Evolutionary conservation across 2,888 invertebrate genomes (phyloP).

Genomic region (Drosophila trichaetosa): DNA sequence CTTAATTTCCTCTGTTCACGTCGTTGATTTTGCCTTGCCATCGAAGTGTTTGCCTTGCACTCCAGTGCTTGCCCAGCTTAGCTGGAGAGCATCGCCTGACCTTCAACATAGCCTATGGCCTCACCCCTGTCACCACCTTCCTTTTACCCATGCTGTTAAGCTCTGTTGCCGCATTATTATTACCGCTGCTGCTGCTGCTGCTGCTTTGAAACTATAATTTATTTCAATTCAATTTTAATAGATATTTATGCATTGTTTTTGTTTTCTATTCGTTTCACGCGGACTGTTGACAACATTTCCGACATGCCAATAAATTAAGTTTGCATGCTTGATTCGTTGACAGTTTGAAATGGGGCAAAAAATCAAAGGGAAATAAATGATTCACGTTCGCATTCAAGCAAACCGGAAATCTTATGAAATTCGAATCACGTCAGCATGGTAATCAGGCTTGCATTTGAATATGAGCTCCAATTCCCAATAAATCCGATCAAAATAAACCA

Average conservation of each 20-base stretch:
- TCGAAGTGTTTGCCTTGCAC: slow-evolving; percentile 71
- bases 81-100: slow-evolving; percentile 42
- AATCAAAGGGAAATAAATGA: slow-evolving; percentile 9
- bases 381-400: slow-evolving; percentile 1
- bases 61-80: slow-evolving; percentile 46
- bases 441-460: not conserved
- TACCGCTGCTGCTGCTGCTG: slow-evolving; percentile 3
- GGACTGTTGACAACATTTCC: slow-evolving; percentile 53
- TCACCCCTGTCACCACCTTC: not conserved
- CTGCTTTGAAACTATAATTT: slow-evolving; percentile 61
- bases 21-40: slow-evolving; percentile 61
- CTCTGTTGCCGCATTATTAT: slow-evolving; percentile 34
- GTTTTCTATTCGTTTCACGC: slow-evolving; percentile 43
- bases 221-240: slow-evolving; percentile 74
- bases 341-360: slow-evolving; percentile 12
- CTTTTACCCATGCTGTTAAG: not conserved
- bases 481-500: not conserved
- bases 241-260: slow-evolving; percentile 74
- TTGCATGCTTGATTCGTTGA: slow-evolving; percentile 42
- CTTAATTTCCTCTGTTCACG: slow-evolving; percentile 71
- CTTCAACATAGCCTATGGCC: slow-evolving; percentile 32
- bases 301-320: slow-evolving; percentile 66
- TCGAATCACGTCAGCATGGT: not conserved
- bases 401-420: not conserved
- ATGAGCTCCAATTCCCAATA: not conserved